Evolutionary conservation across 1,140 invertebrate species (phyloP).

Genomic region (Lepidurus packardi): DNA sequence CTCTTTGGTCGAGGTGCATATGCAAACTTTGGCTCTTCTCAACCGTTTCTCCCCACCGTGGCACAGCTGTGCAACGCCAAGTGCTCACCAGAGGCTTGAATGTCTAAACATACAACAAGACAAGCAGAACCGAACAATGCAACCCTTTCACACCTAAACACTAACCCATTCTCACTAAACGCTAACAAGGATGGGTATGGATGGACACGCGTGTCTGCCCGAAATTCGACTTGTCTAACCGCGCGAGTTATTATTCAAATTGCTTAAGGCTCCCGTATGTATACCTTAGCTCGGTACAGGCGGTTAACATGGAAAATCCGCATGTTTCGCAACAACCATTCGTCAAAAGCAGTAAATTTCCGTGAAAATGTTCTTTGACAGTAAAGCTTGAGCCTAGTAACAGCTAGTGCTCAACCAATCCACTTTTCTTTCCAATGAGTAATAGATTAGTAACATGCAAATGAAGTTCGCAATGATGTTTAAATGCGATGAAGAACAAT

Average conservation of each 20-base stretch:
- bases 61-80: slow-evolving; percentile 1
- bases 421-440: no score
- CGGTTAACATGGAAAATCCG: no score
- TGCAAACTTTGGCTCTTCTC: not conserved
- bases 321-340: no score
- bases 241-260: not conserved
- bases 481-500: no score
- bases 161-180: slow-evolving; percentile 1
- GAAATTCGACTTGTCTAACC: not conserved
- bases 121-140: not conserved
- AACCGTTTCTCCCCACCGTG: not conserved
- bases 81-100: not conserved
- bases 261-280: no score
- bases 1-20: not conserved
- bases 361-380: no score
- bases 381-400: no score
- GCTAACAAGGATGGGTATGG: not conserved
- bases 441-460: no score
- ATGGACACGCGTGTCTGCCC: not conserved
- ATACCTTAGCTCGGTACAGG: no score
- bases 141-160: slow-evolving; percentile 10
- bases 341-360: no score
- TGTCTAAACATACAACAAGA: not conserved
- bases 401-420: no score
- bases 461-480: no score